Evolutionary conservation across 2,113 vertebrate genomes (phyloP).

Genomic region (Leucosticte australis): DNA sequence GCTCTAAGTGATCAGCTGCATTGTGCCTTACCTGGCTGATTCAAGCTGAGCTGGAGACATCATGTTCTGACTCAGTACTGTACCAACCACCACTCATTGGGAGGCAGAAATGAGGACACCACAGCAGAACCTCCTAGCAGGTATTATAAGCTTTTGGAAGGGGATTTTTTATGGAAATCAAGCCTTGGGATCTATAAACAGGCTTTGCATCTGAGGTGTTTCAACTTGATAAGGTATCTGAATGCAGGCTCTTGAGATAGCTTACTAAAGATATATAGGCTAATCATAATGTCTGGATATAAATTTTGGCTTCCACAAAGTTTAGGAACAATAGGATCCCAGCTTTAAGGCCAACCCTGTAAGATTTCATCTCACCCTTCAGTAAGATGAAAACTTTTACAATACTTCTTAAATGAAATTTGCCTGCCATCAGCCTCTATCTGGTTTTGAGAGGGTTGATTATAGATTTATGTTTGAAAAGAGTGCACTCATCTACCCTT

Average conservation of each 20-base stretch:
- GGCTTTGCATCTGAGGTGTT: background rate
- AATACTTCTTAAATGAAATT: background rate
- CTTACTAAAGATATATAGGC: background rate
- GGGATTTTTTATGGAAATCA: background rate
- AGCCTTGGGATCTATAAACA: background rate
- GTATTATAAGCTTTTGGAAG: background rate
- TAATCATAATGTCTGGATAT: background rate
- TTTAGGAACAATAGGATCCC: background rate
- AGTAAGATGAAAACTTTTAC: background rate
- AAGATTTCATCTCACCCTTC: background rate
- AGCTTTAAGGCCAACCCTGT: background rate
- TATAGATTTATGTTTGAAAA: background rate
- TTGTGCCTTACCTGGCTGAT: conserved; percentile 50
- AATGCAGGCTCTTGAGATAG: background rate
- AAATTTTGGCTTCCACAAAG: background rate
- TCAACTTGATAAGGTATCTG: background rate
- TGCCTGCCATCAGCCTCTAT: background rate
- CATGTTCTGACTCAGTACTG: background rate
- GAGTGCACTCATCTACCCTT: background rate
- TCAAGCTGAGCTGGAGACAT: background rate
- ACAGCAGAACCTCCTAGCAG: background rate
- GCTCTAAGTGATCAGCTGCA: background rate
- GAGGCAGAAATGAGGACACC: background rate
- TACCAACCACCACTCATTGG: background rate
- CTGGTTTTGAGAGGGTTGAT: background rate